These are phyloP conservation scores for Coecobrya sp. DNA, from an alignment of 2,888 invertebrate genomes.

Conservation along the genomic window DNA sequence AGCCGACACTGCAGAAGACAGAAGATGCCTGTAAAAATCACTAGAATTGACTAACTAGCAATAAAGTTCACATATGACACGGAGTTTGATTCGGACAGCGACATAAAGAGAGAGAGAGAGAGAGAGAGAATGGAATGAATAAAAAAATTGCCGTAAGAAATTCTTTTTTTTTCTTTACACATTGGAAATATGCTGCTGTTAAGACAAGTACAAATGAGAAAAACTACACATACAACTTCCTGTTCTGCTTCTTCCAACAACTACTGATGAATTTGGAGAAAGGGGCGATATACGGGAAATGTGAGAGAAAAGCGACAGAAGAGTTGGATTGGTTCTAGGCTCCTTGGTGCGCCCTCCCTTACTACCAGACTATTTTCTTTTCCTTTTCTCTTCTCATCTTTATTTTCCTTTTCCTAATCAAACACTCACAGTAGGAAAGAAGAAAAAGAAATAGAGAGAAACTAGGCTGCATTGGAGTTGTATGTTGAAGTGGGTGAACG, in stretches of 20 bases:
- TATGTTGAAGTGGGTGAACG: constrained; percentile 26
- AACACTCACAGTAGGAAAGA: constrained; percentile 70
- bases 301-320: background rate
- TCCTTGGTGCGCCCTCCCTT: constrained; percentile 15
- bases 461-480: background rate
- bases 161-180: background rate
- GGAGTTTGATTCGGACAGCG: background rate
- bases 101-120: background rate
- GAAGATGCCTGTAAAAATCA: constrained; percentile 4
- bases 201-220: constrained; percentile 7
- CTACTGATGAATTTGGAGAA: background rate
- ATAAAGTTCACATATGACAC: constrained; percentile 29
- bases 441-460: constrained; percentile 16
- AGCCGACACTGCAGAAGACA: background rate
- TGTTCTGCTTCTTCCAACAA: background rate
- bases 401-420: constrained; percentile 74
- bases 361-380: constrained; percentile 32
- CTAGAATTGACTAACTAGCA: background rate
- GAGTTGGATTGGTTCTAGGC: constrained; percentile 55
- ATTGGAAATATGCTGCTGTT: background rate
- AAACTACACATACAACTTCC: background rate
- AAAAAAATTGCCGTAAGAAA: constrained; percentile 21
- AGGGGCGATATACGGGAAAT: background rate
- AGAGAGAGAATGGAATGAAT: background rate
- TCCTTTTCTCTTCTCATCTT: constrained; percentile 47